Conservation (phyloP, 2,113 vertebrate genomes). For the Crypturellus undulatus region DNA sequence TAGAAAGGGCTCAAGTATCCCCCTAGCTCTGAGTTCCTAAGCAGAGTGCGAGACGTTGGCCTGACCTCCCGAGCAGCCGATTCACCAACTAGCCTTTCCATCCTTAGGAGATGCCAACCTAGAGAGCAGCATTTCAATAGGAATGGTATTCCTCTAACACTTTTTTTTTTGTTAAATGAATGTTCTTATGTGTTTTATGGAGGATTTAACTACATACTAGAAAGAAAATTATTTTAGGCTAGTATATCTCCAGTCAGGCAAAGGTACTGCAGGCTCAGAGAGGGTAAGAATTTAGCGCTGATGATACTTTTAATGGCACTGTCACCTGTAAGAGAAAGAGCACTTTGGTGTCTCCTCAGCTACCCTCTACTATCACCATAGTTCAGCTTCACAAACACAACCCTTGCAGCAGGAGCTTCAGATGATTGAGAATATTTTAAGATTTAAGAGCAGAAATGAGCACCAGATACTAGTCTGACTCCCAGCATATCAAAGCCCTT, state of each 20-base stretch:
- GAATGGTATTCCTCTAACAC: neutral
- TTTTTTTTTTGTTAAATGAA: neutral
- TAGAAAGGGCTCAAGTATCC: neutral
- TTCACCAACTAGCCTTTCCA: neutral
- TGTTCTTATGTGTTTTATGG: neutral
- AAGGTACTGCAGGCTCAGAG: neutral
- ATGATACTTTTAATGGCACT: neutral
- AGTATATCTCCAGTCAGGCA: neutral
- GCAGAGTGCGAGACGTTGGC: neutral
- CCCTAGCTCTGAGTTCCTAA: neutral
- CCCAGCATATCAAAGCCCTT: neutral
- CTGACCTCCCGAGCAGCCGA: neutral
- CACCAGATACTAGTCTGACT: neutral
- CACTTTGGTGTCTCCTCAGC: neutral
- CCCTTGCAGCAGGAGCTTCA: neutral
- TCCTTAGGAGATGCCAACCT: neutral
- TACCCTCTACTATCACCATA: neutral
- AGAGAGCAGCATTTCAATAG: neutral
- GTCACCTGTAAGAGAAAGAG: neutral
- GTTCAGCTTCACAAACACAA: neutral
- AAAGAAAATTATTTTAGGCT: neutral
- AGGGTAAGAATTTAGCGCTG: neutral
- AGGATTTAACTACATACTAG: neutral
- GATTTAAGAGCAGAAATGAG: conserved; percentile 15
- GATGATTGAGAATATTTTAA: neutral